These are phyloP conservation scores for Dugesia japonica DNA, from an alignment of 2,888 invertebrate genomes.

Conservation along the genomic window DNA sequence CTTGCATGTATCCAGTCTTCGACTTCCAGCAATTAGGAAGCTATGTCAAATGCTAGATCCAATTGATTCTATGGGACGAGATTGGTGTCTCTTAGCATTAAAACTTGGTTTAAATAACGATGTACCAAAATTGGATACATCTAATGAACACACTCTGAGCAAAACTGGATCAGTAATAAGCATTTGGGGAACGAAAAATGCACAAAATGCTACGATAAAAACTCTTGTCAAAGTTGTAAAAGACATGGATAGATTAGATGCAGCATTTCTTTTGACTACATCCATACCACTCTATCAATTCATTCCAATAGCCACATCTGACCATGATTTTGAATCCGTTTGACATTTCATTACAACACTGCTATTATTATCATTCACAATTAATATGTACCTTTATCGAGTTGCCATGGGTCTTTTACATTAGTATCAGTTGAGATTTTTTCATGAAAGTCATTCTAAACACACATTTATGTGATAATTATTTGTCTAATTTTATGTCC, in stretches of 20 bases:
- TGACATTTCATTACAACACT: background rate
- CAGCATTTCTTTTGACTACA: slow-evolving; percentile 53
- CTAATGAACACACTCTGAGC: slow-evolving; percentile 27
- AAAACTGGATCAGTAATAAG: slow-evolving; percentile 49
- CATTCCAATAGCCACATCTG: background rate
- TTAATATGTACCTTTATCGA: no score
- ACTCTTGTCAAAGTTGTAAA: slow-evolving; percentile 53
- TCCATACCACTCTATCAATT: slow-evolving; percentile 51
- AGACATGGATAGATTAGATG: slow-evolving; percentile 55
- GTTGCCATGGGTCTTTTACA: no score
- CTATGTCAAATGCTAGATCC: slow-evolving; percentile 51
- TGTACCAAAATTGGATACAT: slow-evolving; percentile 50
- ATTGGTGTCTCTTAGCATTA: slow-evolving; percentile 53
- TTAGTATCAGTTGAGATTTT: no score
- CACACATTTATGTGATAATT: no score
- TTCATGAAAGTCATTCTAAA: no score
- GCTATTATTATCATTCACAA: no score
- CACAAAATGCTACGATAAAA: slow-evolving; percentile 48
- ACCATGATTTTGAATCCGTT: background rate
- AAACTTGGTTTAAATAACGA: slow-evolving; percentile 52
- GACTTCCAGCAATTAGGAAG: slow-evolving; percentile 52
- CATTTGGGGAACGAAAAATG: slow-evolving; percentile 47
- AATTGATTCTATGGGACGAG: slow-evolving; percentile 51
- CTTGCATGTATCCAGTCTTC: slow-evolving; percentile 54
- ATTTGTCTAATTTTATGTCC: no score